phyloP scores from a whole-genome alignment of 1,140 invertebrate species.

The Epicauta chinensis region DNA sequence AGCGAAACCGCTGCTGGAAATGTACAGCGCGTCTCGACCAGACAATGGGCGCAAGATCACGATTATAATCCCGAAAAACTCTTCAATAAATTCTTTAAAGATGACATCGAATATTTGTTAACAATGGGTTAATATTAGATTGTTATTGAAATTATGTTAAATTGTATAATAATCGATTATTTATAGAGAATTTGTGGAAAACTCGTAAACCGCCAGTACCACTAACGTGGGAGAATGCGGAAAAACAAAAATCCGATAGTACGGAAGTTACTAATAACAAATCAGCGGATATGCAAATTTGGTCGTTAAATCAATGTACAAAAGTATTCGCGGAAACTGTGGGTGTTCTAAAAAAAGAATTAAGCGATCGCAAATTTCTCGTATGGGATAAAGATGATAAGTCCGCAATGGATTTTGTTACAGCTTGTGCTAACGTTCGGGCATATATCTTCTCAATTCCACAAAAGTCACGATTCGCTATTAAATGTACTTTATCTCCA shows the following conservation, averaged over 20 bases:
- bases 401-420: slow-evolving; percentile 92
- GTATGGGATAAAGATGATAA: slow-evolving; percentile 98
- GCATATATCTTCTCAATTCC: slow-evolving; percentile 87
- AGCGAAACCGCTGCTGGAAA: slow-evolving; percentile 52
- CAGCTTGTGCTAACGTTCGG: slow-evolving; percentile 89
- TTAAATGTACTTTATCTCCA: slow-evolving; percentile 73
- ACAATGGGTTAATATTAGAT: slow-evolving; percentile 60
- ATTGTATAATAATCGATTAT: slow-evolving; percentile 1
- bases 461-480: slow-evolving; percentile 84
- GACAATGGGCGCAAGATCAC: slow-evolving; percentile 78
- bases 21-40: slow-evolving; percentile 76
- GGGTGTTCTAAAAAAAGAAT: slow-evolving; percentile 57
- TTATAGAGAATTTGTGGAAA: slow-evolving; percentile 82
- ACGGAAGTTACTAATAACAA: slow-evolving; percentile 16
- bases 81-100: slow-evolving; percentile 85
- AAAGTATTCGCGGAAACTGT: slow-evolving; percentile 72
- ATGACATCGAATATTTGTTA: slow-evolving; percentile 93
- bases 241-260: slow-evolving; percentile 27
- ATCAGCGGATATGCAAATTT: slow-evolving; percentile 38
- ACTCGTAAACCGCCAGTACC: slow-evolving; percentile 75
- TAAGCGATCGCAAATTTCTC: slow-evolving; percentile 62
- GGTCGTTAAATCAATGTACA: slow-evolving; percentile 53
- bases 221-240: slow-evolving; percentile 56
- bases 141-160: background rate
- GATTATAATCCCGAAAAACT: slow-evolving; percentile 80